These are phyloP conservation scores for Mallotus villosus DNA, from an alignment of 2,797 vertebrate species.

Conservation along the genomic window DNA sequence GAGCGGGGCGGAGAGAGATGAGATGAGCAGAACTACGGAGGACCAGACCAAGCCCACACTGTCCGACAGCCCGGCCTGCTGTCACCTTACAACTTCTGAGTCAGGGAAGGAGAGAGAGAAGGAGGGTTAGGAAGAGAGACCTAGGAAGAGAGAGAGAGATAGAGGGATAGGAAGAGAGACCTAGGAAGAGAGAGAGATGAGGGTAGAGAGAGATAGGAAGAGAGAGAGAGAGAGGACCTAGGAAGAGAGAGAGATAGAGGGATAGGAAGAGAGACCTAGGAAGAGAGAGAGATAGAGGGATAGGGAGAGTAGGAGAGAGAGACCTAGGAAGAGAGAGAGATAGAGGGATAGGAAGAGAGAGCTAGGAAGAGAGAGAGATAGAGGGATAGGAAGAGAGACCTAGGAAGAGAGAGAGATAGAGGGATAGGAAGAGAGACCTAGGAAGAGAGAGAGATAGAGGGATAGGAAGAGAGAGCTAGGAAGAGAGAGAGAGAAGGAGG, in stretches of 20 bases:
- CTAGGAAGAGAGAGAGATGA: background rate
- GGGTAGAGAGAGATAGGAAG: constrained; percentile 4
- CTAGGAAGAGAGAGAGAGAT: background rate
- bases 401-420: background rate
- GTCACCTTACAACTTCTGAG: no score
- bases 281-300: background rate
- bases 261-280: constrained; percentile 10
- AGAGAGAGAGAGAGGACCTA: background rate
- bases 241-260: background rate
- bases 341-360: constrained; percentile 15
- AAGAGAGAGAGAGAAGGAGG: background rate
- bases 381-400: constrained; percentile 12
- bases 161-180: no score
- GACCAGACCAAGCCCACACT: constrained; percentile 19
- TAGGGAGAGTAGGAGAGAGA: constrained; percentile 15
- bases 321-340: background rate
- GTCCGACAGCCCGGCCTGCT: no score
- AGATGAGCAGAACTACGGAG: constrained; percentile 11
- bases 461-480: constrained; percentile 10
- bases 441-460: background rate
- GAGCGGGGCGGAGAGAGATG: no score
- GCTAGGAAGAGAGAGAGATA: background rate
- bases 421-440: no score
- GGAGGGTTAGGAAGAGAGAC: constrained; percentile 13
- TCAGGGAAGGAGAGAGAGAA: background rate